Base-by-base conservation (phyloP, 2,888 invertebrate genomes). In the Bugulina stolonifera region DNA sequence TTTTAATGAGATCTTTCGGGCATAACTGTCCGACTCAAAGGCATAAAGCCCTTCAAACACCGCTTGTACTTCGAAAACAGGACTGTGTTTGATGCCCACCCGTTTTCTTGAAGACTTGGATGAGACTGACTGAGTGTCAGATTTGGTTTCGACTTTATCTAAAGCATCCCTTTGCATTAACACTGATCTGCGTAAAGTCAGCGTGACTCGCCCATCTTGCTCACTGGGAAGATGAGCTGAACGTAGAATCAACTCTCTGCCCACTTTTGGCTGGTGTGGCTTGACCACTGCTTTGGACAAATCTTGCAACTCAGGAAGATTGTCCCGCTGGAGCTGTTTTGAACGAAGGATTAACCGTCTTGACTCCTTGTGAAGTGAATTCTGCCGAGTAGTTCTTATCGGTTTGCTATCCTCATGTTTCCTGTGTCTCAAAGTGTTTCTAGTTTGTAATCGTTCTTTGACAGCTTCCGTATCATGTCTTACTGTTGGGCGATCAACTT, bases 161-260 rank as follows among this genome's bases (percentile, higher is more conserved):
- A 25, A 14, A 64, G 10, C 5, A 32, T 64, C 64, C 32, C 34
- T 27, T 64, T 64, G 64, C 3, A 64, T 2, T 32, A 64, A 34
- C 25, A 64, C 64, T 14, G 64, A 64, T 18, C 64, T 22, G 3
- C 64, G 25, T 2, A 64, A 27, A 29, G 64, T 64, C 22, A 64
- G 32, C 5, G 64, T 64, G 27, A 64, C 64, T 32, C 64, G 25
- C 2, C 64, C 64, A 64, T 64, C 64, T 25, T 34, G 25, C 32
- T 64, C 64, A 64, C 64, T 64, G 10, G 64, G 64, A 18, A 64
- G 32, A 64, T 64, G 64, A 25, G 64, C 25, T 14, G 64, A 64
- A 14, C 64, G 22, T 32, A 64, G n/a, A 22, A 64, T 27, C 5
- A 64, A 32, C 32, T 64, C 25, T 64, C 32, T 64, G 5, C 18